These are phyloP conservation scores for Dendroctonus ponderosae DNA, from an alignment of 1,140 invertebrate species.

Conservation along the genomic window DNA sequence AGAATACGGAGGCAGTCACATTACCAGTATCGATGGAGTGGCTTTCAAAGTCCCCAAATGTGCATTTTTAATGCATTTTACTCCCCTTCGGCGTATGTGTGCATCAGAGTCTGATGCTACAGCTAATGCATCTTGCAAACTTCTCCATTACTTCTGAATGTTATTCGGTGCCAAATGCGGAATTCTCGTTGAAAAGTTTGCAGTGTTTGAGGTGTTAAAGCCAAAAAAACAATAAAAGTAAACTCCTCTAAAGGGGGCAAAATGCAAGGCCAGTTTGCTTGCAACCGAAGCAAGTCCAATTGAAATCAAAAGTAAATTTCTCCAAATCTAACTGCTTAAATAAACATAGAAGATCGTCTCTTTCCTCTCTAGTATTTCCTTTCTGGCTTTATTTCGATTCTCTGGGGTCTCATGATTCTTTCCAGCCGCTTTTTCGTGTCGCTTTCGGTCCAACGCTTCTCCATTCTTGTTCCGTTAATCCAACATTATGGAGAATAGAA, in stretches of 20 bases:
- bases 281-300: background rate
- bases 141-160: background rate
- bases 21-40: constrained; percentile 34
- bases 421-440: constrained; percentile 41
- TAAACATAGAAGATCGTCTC: constrained; percentile 23
- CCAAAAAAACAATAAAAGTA: too few relatives aligned
- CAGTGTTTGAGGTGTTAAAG: too few relatives aligned
- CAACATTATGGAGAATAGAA: constrained; percentile 37
- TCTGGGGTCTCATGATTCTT: constrained; percentile 48
- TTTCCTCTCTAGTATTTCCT: background rate
- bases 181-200: too few relatives aligned
- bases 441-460: constrained; percentile 41
- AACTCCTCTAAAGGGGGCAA: background rate
- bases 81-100: constrained; percentile 7
- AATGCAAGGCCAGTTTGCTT: background rate
- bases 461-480: constrained; percentile 45
- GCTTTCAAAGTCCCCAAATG: constrained; percentile 21
- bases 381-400: constrained; percentile 32
- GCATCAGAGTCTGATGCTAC: constrained; percentile 3
- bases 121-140: constrained; percentile 24
- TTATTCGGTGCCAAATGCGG: background rate
- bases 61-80: constrained; percentile 31
- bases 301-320: constrained; percentile 20
- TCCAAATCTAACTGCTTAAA: constrained; percentile 27
- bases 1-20: constrained; percentile 31